A percentile compares a stretch with the other conserved stretches of the same genome.
Evolutionary conservation across 2,113 vertebrate genomes (phyloP).

Genomic region (Asarcornis scutulata): DNA sequence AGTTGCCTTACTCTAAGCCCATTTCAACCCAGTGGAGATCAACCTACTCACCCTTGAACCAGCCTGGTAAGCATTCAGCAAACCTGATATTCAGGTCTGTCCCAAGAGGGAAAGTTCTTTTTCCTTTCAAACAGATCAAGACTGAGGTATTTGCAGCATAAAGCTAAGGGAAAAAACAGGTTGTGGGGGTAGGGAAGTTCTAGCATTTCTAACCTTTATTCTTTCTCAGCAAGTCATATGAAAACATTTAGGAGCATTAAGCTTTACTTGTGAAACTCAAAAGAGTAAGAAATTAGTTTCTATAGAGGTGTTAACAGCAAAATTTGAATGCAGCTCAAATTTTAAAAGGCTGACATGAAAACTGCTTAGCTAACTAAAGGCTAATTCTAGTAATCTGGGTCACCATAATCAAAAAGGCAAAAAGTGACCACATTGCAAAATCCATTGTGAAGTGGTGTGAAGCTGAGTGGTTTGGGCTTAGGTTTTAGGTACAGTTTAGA

Average conservation of each 20-base stretch:
- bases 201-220: background rate
- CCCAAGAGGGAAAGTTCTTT: background rate
- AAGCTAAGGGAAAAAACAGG: background rate
- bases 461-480: background rate
- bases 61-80: background rate
- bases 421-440: background rate
- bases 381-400: background rate
- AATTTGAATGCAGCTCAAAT: background rate
- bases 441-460: background rate
- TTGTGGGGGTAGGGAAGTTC: background rate
- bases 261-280: background rate
- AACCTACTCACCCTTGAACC: background rate
- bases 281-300: background rate
- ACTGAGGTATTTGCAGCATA: background rate
- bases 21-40: background rate
- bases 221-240: background rate
- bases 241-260: background rate
- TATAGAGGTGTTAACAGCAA: background rate
- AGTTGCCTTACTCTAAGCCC: background rate
- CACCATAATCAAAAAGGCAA: background rate
- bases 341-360: background rate
- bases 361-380: background rate
- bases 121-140: background rate
- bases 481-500: background rate
- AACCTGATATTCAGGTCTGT: background rate